Conservation (phyloP, 1,140 invertebrate species). For the Drosophila sucinea region DNA sequence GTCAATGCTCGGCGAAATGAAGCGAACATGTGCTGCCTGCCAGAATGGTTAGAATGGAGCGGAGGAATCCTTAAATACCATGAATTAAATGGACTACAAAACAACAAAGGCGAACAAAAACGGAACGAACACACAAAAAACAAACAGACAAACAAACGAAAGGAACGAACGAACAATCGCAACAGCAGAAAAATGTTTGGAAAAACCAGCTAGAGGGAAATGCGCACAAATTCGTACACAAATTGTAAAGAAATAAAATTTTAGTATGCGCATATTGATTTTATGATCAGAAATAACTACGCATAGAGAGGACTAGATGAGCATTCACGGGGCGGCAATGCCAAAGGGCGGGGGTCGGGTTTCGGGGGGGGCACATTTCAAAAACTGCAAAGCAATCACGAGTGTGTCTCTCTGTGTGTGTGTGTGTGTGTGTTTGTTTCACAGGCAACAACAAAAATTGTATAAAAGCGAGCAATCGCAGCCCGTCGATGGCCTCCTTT, state of each 20-base stretch:
- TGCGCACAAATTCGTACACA: slow-evolving; percentile 74
- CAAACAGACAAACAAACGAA: slow-evolving; percentile 31
- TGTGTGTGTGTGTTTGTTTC: slow-evolving; percentile 4
- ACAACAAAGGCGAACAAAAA: slow-evolving; percentile 46
- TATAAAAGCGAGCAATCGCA: slow-evolving; percentile 55
- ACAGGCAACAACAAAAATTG: slow-evolving; percentile 42
- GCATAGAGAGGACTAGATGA: slow-evolving; percentile 49
- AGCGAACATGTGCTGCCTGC: slow-evolving; percentile 69
- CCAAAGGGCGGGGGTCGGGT: neutral
- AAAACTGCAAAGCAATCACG: slow-evolving; percentile 80
- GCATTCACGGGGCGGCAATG: neutral
- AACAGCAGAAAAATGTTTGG: slow-evolving; percentile 36
- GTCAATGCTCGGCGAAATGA: slow-evolving; percentile 60
- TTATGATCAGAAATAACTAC: slow-evolving; percentile 81
- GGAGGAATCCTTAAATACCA: slow-evolving; percentile 59
- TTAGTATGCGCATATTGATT: slow-evolving; percentile 82
- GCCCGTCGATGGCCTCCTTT: slow-evolving; percentile 21
- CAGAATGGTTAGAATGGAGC: slow-evolving; percentile 21
- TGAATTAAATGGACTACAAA: slow-evolving; percentile 81
- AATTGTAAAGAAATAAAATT: slow-evolving; percentile 82
- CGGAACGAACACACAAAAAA: slow-evolving; percentile 27
- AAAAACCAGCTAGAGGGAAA: neutral
- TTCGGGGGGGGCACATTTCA: slow-evolving; percentile 33
- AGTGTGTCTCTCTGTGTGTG: slow-evolving; percentile 17
- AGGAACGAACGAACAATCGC: slow-evolving; percentile 54